phyloP scores from a whole-genome alignment of 1,140 invertebrate species.

The Musca vetustissima region DNA sequence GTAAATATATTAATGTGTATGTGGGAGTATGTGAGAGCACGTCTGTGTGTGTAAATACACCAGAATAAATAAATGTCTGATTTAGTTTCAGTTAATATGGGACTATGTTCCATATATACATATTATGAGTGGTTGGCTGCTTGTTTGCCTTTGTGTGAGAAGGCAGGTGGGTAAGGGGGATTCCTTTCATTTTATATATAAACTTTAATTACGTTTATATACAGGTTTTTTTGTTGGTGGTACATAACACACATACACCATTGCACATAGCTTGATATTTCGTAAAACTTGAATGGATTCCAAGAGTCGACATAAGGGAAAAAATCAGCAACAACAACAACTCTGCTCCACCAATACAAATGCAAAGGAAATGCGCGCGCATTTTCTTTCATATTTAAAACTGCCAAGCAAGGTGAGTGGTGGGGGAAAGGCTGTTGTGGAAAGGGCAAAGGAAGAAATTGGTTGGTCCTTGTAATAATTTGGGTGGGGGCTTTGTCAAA shows the following conservation, averaged over 20 bases:
- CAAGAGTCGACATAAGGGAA: background rate
- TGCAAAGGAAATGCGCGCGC: slow-evolving; percentile 6
- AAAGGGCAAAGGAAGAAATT: background rate
- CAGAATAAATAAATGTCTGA: background rate
- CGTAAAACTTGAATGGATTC: slow-evolving; percentile 20
- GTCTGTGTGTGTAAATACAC: slow-evolving; percentile 10
- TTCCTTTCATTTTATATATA: background rate
- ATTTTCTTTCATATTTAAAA: background rate
- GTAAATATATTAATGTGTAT: background rate
- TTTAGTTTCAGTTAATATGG: background rate
- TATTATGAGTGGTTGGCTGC: slow-evolving; percentile 1
- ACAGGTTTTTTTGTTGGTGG: too few species aligned
- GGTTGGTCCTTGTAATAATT: background rate
- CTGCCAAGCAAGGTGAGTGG: background rate
- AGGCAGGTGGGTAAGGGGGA: too few species aligned
- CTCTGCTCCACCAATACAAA: too few species aligned
- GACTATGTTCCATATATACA: background rate
- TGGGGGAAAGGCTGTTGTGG: background rate
- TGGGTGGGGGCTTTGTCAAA: background rate
- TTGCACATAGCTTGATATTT: background rate
- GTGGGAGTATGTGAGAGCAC: slow-evolving; percentile 8
- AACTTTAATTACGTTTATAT: slow-evolving; percentile 19
- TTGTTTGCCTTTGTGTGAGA: too few species aligned
- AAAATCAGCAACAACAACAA: background rate
- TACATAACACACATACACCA: background rate